Percentiles rank a stretch among this genome's conserved stretches.
Evolutionary conservation across 1,140 invertebrate genomes (phyloP).

Genomic region (Drosophila lacertosa): DNA sequence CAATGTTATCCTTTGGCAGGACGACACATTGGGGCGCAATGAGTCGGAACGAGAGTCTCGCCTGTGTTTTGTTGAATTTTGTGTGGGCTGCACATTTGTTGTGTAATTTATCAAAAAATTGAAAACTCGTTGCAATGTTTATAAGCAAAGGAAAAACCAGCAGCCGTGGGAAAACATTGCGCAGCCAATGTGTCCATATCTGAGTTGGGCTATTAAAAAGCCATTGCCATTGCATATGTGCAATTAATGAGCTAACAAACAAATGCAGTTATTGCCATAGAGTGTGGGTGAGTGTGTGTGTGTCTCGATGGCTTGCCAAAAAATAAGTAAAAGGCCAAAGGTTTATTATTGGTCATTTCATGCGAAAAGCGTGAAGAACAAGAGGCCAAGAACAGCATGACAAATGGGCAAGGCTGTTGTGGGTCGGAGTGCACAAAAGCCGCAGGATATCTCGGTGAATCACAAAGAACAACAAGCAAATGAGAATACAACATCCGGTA

Average conservation of each 20-base stretch:
- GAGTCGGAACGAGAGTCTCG: conserved; percentile 52
- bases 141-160: conserved; percentile 3
- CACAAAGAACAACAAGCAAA: conserved; percentile 79
- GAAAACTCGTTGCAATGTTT: conserved; percentile 1
- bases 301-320: conserved; percentile 56
- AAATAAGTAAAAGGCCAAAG: neutral
- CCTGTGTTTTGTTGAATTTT: neutral
- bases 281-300: conserved; percentile 6
- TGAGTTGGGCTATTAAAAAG: conserved; percentile 65
- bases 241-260: conserved; percentile 65
- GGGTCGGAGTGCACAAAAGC: conserved; percentile 56
- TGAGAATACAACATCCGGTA: conserved; percentile 84
- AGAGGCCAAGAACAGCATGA: conserved; percentile 41
- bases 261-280: conserved; percentile 30
- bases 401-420: conserved; percentile 63
- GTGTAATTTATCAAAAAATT: conserved; percentile 72
- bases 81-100: conserved; percentile 43
- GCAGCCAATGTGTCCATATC: conserved; percentile 22
- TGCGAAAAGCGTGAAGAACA: conserved; percentile 48
- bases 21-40: conserved; percentile 67
- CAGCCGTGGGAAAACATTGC: conserved; percentile 59
- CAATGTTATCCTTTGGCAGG: conserved; percentile 51
- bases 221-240: conserved; percentile 69
- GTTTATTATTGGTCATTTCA: conserved; percentile 72
- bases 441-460: conserved; percentile 76